Conservation (phyloP, 1,140 invertebrate genomes). For the Antheraea pernyi region DNA sequence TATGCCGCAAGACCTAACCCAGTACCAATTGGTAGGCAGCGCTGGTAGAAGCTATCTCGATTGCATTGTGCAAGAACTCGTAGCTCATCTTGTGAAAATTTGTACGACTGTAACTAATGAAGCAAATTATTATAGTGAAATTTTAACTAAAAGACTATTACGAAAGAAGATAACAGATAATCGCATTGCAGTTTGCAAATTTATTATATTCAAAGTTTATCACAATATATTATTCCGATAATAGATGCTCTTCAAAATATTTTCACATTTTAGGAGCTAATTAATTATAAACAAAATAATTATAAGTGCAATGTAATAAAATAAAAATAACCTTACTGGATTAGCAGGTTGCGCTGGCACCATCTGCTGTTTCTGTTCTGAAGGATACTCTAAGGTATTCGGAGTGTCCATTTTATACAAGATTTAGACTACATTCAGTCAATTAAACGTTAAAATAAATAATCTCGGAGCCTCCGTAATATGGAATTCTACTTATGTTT, state of each 20-base stretch:
- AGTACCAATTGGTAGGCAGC: conserved; percentile 83
- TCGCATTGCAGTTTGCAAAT: too few relatives aligned
- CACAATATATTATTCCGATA: too few relatives aligned
- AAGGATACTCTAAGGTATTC: conserved; percentile 37
- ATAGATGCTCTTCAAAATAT: too few relatives aligned
- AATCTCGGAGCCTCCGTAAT: too few relatives aligned
- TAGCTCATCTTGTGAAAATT: conserved; percentile 83
- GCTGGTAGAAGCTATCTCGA: conserved; percentile 84
- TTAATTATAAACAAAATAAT: too few relatives aligned
- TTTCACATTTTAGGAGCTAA: too few relatives aligned
- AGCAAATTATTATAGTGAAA: neutral
- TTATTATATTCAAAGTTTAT: too few relatives aligned
- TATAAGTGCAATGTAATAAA: neutral
- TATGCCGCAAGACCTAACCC: conserved; percentile 80
- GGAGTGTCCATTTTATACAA: conserved; percentile 40
- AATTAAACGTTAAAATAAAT: neutral
- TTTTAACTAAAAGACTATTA: too few relatives aligned
- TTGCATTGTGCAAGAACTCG: conserved; percentile 85
- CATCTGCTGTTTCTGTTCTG: conserved; percentile 14
- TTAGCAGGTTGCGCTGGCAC: conserved; percentile 18
- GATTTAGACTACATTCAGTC: neutral
- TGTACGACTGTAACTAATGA: conserved; percentile 48
- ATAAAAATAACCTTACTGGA: conserved; percentile 48
- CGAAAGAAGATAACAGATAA: too few relatives aligned
- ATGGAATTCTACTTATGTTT: neutral